phyloP scores from a whole-genome alignment of 2,888 invertebrate species.

The Drosophila dives region DNA sequence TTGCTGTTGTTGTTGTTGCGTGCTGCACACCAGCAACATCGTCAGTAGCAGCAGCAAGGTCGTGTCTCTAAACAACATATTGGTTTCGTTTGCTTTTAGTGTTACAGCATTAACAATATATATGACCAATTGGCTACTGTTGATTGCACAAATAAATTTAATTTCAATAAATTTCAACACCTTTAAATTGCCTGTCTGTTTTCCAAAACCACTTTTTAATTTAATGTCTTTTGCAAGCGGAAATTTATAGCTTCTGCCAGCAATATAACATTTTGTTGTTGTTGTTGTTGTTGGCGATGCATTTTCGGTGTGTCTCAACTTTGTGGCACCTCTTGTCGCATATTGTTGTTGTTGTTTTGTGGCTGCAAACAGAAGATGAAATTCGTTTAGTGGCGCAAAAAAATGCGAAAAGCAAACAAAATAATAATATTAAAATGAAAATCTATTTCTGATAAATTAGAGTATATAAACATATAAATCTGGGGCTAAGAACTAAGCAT shows the following conservation, averaged over 20 bases:
- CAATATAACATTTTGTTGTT: conserved; percentile 15
- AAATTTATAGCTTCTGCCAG: conserved; percentile 69
- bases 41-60: conserved; percentile 27
- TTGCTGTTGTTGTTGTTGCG: background rate
- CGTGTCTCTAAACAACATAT: conserved; percentile 29
- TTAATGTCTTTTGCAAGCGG: conserved; percentile 60
- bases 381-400: conserved; percentile 42
- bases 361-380: conserved; percentile 44
- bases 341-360: conserved; percentile 15
- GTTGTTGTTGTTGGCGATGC: conserved; percentile 20
- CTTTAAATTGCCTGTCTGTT: conserved; percentile 39
- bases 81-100: conserved; percentile 22
- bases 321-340: conserved; percentile 45
- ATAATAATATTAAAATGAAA: background rate
- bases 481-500: conserved; percentile 2
- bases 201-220: conserved; percentile 64
- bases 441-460: background rate
- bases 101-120: conserved; percentile 44
- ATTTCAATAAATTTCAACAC: conserved; percentile 64
- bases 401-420: background rate
- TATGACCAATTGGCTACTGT: conserved; percentile 49
- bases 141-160: conserved; percentile 56
- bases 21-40: conserved; percentile 15
- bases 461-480: conserved; percentile 7
- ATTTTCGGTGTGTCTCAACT: conserved; percentile 56